Percentiles rank a stretch among this genome's conserved stretches.
These are phyloP conservation scores for Chondrosia reniformis DNA, from an alignment of 37 sponge, comb jelly and placozoan genomes.

Conservation along the genomic window DNA sequence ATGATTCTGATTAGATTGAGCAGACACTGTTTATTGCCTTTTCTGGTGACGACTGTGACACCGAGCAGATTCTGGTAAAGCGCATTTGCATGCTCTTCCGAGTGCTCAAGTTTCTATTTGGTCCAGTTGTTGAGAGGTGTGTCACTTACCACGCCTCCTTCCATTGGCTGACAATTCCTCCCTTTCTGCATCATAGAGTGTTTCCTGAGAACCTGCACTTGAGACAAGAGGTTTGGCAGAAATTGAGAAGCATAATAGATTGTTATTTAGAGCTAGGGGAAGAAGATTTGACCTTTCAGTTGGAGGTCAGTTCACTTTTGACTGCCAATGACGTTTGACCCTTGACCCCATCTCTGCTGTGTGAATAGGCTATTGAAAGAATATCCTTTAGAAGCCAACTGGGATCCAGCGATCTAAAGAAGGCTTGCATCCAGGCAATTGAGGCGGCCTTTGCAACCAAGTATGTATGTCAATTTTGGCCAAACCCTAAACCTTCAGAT, in stretches of 20 bases:
- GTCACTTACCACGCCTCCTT: not conserved
- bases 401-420: not conserved
- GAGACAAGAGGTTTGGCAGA: not conserved
- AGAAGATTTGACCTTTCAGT: slow-evolving; percentile 4
- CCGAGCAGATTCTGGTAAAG: not conserved
- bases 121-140: slow-evolving; percentile 3
- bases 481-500: not conserved
- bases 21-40: not conserved
- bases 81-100: not conserved
- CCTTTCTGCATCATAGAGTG: not conserved
- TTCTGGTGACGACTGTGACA: slow-evolving; percentile 9
- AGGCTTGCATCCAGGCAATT: not conserved
- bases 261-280: not conserved
- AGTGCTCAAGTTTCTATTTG: slow-evolving; percentile 14
- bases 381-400: slow-evolving; percentile 18
- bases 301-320: slow-evolving; percentile 8
- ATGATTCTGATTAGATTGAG: not conserved
- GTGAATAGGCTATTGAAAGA: slow-evolving; percentile 1
- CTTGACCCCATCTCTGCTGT: not conserved
- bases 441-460: slow-evolving; percentile 9
- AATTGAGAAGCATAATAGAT: slow-evolving; percentile 2
- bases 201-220: not conserved
- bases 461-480: not conserved
- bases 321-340: not conserved
- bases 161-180: not conserved